Conservation (phyloP, 1,140 invertebrate genomes). For the Trichonephila inaurata region DNA sequence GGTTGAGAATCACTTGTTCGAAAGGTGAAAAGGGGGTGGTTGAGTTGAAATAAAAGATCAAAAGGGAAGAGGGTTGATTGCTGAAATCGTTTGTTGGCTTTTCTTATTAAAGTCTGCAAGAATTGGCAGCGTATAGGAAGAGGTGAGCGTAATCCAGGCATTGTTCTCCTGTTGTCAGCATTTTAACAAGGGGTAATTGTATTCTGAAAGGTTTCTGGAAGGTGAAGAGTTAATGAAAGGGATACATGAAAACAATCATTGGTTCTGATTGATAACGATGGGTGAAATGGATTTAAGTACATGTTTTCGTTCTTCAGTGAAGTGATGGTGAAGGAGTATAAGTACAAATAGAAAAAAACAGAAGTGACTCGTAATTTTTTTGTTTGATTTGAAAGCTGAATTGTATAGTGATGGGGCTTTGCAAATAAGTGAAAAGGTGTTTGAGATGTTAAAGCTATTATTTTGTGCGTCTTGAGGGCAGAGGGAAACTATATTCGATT, state of each 20-base stretch:
- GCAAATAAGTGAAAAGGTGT: not conserved
- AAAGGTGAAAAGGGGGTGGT: not conserved
- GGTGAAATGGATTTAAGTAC: constrained; percentile 13
- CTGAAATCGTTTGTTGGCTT: constrained; percentile 30
- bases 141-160: not conserved
- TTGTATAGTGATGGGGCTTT: not conserved
- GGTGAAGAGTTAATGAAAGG: not conserved
- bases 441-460: not conserved
- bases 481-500: not conserved
- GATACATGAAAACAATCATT: not conserved
- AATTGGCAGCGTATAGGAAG: not conserved
- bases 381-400: not conserved
- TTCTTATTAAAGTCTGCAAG: constrained; percentile 30
- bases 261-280: not conserved
- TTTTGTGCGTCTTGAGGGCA: not conserved
- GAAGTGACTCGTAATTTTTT: not conserved
- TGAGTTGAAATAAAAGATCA: not conserved
- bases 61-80: not conserved
- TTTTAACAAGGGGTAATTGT: constrained; percentile 45
- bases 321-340: not conserved
- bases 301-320: not conserved
- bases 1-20: not conserved
- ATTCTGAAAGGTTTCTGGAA: constrained; percentile 22
- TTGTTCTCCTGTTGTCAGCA: not conserved
- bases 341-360: not conserved